Conservation (phyloP, 2,888 invertebrate genomes). For the Heliothis peltigera region DNA sequence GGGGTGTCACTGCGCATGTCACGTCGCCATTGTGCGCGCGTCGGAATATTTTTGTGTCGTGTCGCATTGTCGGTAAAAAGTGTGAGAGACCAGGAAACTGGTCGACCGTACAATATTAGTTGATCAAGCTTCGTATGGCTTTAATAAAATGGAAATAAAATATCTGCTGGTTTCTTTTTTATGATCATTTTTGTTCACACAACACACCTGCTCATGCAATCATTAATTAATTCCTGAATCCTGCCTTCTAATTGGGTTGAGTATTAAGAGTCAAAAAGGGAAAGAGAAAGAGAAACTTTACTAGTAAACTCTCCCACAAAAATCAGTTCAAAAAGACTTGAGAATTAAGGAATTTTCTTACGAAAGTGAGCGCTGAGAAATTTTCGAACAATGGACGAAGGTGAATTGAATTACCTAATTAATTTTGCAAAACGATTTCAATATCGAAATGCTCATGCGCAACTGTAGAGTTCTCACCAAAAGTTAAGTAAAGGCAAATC, state of each 20-base stretch:
- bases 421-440: not conserved
- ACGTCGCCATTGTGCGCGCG: constrained; percentile 39
- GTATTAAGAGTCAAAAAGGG: no score
- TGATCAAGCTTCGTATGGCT: constrained; percentile 4
- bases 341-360: no score
- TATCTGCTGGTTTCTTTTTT: not conserved
- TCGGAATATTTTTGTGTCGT: constrained; percentile 44
- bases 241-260: no score
- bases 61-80: constrained; percentile 54
- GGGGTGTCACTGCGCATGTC: constrained; percentile 66
- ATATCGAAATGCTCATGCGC: not conserved
- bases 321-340: no score
- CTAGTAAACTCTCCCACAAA: not conserved
- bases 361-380: no score
- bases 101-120: constrained; percentile 27
- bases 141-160: not conserved
- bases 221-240: no score
- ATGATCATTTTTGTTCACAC: not conserved
- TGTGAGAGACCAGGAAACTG: constrained; percentile 49
- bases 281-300: not conserved
- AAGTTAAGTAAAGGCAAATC: constrained; percentile 21
- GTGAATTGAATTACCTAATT: no score
- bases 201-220: no score
- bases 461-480: constrained; percentile 15
- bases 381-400: no score